Evolutionary conservation across 2,797 vertebrate genomes (phyloP).

Genomic region (Ctenosaura bakeri): DNA sequence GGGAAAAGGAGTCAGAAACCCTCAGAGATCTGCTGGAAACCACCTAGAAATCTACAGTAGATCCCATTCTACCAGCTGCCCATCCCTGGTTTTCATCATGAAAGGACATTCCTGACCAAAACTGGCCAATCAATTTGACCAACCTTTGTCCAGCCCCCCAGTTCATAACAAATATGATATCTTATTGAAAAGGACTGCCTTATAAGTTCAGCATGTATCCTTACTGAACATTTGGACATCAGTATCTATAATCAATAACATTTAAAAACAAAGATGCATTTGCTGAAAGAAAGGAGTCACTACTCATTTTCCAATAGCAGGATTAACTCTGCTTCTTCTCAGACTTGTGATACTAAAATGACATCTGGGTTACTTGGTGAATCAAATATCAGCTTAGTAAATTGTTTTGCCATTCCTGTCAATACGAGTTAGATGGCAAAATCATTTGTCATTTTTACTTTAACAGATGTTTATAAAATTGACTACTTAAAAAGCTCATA

Average conservation of each 20-base stretch:
- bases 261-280: background rate
- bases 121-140: no score
- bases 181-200: no score
- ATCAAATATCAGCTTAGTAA: background rate
- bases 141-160: background rate
- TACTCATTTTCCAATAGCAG: background rate
- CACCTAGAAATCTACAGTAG: no score
- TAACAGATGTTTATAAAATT: background rate
- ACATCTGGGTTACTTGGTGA: background rate
- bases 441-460: background rate
- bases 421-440: no score
- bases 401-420: background rate
- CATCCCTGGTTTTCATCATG: no score
- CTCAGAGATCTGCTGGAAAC: no score
- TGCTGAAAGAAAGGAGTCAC: background rate
- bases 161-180: no score
- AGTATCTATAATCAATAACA: background rate
- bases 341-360: background rate
- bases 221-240: background rate
- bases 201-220: background rate
- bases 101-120: no score
- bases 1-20: no score
- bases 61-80: no score
- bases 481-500: background rate
- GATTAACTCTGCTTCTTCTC: background rate